These are phyloP conservation scores for Aspidoscelis tigris DNA, from an alignment of 2,113 vertebrate genomes.

Conservation along the genomic window DNA sequence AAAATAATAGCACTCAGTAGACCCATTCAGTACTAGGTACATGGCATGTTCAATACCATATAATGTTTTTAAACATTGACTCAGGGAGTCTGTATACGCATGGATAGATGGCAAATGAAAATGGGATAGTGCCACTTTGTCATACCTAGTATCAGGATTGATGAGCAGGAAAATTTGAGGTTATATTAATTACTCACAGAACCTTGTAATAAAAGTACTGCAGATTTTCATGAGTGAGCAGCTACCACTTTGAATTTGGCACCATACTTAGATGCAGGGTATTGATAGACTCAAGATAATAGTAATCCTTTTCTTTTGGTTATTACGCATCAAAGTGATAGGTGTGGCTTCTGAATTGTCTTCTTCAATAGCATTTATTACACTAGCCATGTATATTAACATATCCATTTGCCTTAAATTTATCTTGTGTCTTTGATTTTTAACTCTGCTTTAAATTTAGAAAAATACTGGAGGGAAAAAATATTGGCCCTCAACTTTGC, in stretches of 20 bases:
- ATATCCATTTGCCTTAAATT: constrained; percentile 45
- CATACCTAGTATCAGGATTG: constrained; percentile 15
- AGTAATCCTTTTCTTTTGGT: constrained; percentile 47
- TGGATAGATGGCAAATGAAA: not conserved
- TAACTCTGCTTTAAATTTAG: constrained; percentile 17
- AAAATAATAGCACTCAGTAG: not conserved
- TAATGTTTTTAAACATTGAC: not conserved
- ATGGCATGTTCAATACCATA: not conserved
- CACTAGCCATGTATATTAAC: constrained; percentile 42
- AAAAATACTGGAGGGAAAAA: not conserved
- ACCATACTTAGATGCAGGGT: constrained; percentile 37
- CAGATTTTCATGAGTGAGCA: constrained; percentile 48
- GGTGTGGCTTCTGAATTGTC: constrained; percentile 35
- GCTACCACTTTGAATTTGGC: constrained; percentile 32
- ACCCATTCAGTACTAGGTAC: not conserved
- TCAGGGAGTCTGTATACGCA: not conserved
- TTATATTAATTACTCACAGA: constrained; percentile 51
- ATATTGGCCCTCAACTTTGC: constrained; percentile 12
- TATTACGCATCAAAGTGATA: constrained; percentile 41
- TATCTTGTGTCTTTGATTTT: constrained; percentile 43
- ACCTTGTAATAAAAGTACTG: constrained; percentile 39
- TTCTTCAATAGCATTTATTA: constrained; percentile 44
- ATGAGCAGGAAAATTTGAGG: constrained; percentile 40
- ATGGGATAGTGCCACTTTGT: not conserved
- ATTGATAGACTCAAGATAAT: constrained; percentile 50